Evolutionary conservation across 1,140 invertebrate genomes (phyloP).

Genomic region (Pentalonia nigronervosa): DNA sequence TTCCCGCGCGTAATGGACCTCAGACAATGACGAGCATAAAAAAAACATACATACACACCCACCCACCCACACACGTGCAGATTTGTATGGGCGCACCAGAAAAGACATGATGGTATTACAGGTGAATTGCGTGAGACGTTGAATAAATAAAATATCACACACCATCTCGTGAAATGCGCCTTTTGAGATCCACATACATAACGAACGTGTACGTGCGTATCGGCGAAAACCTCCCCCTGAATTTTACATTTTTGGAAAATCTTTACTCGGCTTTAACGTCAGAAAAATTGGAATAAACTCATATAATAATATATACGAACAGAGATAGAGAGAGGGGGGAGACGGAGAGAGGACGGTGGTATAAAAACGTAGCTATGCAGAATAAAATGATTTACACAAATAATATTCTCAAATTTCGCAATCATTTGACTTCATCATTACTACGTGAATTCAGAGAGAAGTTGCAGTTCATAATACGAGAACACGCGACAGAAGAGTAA

Average conservation of each 20-base stretch:
- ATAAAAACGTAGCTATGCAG: neutral
- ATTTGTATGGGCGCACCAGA: neutral
- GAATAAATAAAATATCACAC: constrained; percentile 49
- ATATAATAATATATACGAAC: neutral
- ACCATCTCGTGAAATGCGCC: neutral
- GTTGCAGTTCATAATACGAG: neutral
- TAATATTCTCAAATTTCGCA: constrained; percentile 18
- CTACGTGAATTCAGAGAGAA: constrained; percentile 6
- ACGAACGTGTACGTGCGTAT: constrained; percentile 27
- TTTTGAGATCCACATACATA: constrained; percentile 13
- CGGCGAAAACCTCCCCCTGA: neutral
- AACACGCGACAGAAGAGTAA: neutral
- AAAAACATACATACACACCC: neutral
- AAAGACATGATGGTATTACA: neutral
- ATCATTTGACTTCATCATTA: constrained; percentile 35
- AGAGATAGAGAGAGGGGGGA: neutral
- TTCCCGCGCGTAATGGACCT: neutral
- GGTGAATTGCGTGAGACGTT: neutral
- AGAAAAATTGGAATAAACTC: neutral
- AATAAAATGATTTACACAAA: constrained; percentile 35
- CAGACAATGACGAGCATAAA: neutral
- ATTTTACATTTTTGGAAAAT: neutral
- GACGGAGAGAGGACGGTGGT: neutral
- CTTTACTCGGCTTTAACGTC: neutral
- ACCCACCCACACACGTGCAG: neutral